phyloP scores from a whole-genome alignment of 2,113 vertebrate species.

The Plecturocebus donacophilus region DNA sequence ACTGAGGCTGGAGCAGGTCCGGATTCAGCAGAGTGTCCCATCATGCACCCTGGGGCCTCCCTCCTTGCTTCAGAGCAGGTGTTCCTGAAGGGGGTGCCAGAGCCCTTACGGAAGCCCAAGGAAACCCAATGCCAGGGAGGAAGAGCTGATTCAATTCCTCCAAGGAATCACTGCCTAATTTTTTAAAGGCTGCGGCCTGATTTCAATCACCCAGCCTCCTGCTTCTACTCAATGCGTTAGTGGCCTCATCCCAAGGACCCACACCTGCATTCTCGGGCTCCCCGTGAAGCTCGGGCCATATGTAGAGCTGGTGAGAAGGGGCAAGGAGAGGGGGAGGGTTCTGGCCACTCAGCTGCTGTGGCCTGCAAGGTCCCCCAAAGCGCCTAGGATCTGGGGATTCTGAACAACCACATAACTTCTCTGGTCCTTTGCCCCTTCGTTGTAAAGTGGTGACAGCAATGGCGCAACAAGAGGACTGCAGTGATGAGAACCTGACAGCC shows the following conservation, averaged over 20 bases:
- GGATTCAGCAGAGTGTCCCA: neutral
- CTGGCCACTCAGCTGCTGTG: neutral
- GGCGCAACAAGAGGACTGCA: neutral
- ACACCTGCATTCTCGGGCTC: accelerated
- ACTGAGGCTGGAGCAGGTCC: too few relatives aligned
- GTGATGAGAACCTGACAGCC: accelerated
- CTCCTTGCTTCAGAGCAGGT: neutral
- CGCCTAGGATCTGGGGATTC: neutral
- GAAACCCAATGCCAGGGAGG: neutral
- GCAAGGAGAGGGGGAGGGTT: neutral
- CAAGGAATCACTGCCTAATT: neutral
- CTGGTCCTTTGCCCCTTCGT: neutral
- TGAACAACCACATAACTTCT: neutral
- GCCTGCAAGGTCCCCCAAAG: neutral
- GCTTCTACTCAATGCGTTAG: neutral
- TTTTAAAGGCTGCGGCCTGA: neutral
- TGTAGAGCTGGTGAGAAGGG: neutral
- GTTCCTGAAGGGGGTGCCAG: neutral
- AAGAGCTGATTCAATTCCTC: neutral
- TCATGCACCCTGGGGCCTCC: accelerated
- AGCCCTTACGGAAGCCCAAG: neutral
- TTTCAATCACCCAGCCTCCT: neutral
- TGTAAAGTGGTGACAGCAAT: neutral
- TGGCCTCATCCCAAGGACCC: neutral
- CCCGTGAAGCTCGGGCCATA: too few relatives aligned